Percentiles rank a stretch among this genome's conserved stretches.
Conservation (phyloP, 2,797 vertebrate genomes). For the Vipera ursinii region DNA sequence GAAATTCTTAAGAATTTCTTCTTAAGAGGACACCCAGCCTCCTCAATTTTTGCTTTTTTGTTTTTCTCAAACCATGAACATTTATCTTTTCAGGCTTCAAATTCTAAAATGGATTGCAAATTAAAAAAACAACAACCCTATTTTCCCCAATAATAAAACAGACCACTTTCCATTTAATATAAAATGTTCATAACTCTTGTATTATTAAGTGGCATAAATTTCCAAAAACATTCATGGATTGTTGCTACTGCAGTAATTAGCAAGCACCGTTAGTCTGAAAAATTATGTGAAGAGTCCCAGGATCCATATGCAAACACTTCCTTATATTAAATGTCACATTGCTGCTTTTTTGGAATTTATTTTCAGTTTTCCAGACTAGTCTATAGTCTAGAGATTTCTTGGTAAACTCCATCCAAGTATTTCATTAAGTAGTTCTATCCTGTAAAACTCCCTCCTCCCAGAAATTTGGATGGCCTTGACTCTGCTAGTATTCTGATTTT, state of each 20-base stretch:
- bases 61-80: neutral
- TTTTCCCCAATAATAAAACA: neutral
- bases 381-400: neutral
- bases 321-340: neutral
- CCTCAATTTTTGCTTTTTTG: neutral
- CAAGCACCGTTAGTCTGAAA: neutral
- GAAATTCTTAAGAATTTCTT: neutral
- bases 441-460: neutral
- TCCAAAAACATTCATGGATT: neutral
- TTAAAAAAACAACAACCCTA: neutral
- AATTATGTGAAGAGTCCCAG: neutral
- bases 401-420: neutral
- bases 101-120: neutral
- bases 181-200: neutral
- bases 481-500: neutral
- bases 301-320: neutral
- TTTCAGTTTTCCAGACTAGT: neutral
- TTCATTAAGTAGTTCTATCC: neutral
- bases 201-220: neutral
- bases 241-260: neutral
- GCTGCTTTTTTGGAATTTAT: neutral
- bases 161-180: neutral
- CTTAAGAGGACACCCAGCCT: neutral
- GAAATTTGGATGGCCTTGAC: neutral
- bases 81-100: neutral